phyloP scores from a whole-genome alignment of 2,888 invertebrate genomes.

The Halictus ligatus region DNA sequence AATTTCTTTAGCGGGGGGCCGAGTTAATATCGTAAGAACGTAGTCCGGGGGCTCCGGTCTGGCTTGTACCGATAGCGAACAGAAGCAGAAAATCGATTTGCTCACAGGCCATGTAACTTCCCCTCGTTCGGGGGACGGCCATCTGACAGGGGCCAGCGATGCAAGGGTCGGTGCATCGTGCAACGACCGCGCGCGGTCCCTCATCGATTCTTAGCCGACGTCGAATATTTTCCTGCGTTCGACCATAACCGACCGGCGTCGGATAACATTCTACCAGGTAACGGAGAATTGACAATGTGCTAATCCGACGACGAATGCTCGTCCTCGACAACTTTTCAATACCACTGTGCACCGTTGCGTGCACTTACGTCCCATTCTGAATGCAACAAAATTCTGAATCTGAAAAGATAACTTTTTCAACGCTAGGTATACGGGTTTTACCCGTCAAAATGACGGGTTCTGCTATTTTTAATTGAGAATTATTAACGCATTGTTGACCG shows the following conservation, averaged over 20 bases:
- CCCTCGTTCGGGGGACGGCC: constrained; percentile 57
- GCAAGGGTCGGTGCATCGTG: constrained; percentile 34
- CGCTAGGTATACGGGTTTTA: too few species aligned
- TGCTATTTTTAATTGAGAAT: too few species aligned
- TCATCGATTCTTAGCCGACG: constrained; percentile 40
- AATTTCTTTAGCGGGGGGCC: constrained; percentile 34
- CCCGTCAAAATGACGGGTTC: too few species aligned
- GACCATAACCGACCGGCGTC: neutral
- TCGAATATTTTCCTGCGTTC: constrained; percentile 30
- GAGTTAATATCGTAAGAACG: constrained; percentile 55
- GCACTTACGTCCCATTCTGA: neutral
- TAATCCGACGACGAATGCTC: neutral
- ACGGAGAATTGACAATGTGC: neutral
- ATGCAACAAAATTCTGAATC: neutral
- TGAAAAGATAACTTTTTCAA: too few species aligned
- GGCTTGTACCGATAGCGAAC: constrained; percentile 65
- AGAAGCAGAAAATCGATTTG: constrained; percentile 71
- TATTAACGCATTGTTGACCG: too few species aligned
- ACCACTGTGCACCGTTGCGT: neutral
- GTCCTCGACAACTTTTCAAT: neutral
- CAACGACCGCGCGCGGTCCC: constrained; percentile 36
- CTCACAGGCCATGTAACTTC: constrained; percentile 68
- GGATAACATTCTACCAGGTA: neutral
- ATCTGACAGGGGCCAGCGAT: constrained; percentile 26
- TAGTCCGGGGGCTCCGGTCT: constrained; percentile 47